These are phyloP conservation scores for Chionoecetes opilio DNA, from an alignment of 1,140 invertebrate species.

Conservation along the genomic window DNA sequence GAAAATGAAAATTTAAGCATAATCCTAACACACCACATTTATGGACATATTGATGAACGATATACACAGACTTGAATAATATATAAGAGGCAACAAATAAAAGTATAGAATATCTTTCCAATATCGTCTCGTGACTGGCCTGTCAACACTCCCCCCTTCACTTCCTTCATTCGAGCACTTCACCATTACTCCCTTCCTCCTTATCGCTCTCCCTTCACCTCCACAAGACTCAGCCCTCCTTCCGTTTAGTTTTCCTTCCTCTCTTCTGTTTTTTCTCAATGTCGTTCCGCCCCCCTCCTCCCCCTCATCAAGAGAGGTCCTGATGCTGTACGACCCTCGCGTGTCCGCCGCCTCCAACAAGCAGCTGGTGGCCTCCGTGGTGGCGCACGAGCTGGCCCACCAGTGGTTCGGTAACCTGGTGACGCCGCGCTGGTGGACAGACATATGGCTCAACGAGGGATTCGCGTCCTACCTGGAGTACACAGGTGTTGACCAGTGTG, in stretches of 20 bases:
- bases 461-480: conserved; percentile 70
- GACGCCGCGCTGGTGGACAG: conserved; percentile 87
- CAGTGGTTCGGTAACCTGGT: conserved; percentile 85
- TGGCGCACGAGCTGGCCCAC: conserved; percentile 66
- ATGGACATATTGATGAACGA: too few species aligned
- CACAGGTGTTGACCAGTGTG: conserved; percentile 61
- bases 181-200: background rate
- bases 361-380: conserved; percentile 49
- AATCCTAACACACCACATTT: too few species aligned
- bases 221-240: too few species aligned
- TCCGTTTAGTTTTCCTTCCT: too few species aligned
- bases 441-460: conserved; percentile 86
- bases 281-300: background rate
- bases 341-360: conserved; percentile 36
- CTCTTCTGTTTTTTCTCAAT: background rate
- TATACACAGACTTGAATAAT: too few species aligned
- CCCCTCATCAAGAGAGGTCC: conserved; percentile 36
- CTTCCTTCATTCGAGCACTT: too few species aligned
- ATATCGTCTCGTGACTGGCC: too few species aligned
- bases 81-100: too few species aligned
- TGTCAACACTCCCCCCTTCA: too few species aligned
- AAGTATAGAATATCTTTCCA: too few species aligned
- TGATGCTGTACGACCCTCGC: conserved; percentile 50
- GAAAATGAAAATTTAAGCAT: too few species aligned
- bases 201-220: background rate